A percentile compares a stretch with the other conserved stretches of the same genome.
Evolutionary conservation across 2,113 vertebrate genomes (phyloP).

Genomic region (Petrocephalus zakoni): DNA sequence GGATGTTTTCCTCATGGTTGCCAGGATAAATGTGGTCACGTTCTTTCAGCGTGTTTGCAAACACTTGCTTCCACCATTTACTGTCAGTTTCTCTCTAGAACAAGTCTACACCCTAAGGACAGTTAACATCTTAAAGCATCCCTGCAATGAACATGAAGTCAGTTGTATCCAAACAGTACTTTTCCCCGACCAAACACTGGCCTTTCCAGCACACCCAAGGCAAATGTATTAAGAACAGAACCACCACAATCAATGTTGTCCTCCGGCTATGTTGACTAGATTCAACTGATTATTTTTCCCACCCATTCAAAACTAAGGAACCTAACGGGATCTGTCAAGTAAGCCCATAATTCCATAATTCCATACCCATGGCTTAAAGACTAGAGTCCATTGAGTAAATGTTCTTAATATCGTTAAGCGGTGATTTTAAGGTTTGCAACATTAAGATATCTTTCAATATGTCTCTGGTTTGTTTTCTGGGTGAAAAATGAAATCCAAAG

Average conservation of each 20-base stretch:
- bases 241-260: constrained; percentile 78
- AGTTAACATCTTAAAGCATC: constrained; percentile 15
- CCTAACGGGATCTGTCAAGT: constrained; percentile 76
- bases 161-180: constrained; percentile 13
- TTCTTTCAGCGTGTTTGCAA: neutral
- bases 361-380: neutral
- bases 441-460: neutral
- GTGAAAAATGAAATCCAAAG: neutral
- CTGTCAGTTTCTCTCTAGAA: neutral
- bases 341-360: constrained; percentile 63
- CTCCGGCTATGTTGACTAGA: constrained; percentile 80
- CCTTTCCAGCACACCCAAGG: constrained; percentile 59
- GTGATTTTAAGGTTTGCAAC: neutral
- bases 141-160: constrained; percentile 23
- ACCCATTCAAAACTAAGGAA: constrained; percentile 77
- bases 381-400: neutral
- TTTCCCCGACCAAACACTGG: neutral
- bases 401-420: neutral
- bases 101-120: constrained; percentile 5
- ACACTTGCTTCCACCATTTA: constrained; percentile 1
- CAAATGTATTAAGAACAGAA: constrained; percentile 77
- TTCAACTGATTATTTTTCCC: constrained; percentile 77
- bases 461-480: neutral
- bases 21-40: neutral
- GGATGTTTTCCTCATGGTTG: neutral